phyloP scores from a whole-genome alignment of 64 coral and sea anemone species.

The Acropora tenuis region DNA sequence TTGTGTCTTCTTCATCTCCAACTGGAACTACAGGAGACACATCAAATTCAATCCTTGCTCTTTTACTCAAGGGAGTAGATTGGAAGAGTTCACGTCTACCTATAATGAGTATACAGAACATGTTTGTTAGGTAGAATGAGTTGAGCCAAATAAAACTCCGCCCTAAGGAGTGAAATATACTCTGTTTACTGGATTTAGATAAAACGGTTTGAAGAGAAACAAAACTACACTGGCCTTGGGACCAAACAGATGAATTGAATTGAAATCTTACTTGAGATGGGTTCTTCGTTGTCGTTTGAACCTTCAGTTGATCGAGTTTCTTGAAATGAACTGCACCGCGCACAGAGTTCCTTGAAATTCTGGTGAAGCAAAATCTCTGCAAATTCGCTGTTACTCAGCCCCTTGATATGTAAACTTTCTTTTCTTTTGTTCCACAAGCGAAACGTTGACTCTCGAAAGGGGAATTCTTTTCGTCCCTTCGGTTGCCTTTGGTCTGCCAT shows the following conservation, averaged over 20 bases:
- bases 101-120: not conserved
- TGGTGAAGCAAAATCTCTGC: slow-evolving; percentile 7
- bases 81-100: slow-evolving; percentile 32
- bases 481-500: slow-evolving; percentile 8
- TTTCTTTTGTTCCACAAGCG: not conserved
- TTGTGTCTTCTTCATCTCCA: slow-evolving; percentile 13
- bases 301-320: not conserved
- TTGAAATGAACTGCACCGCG: not conserved
- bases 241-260: not conserved
- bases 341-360: not conserved
- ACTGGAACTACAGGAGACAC: slow-evolving; percentile 16
- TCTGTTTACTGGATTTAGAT: no score
- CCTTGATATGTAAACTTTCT: slow-evolving; percentile 14
- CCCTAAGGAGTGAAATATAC: no score
- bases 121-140: not conserved
- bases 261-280: not conserved
- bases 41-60: slow-evolving; percentile 21
- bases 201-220: no score
- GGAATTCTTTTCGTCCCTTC: slow-evolving; percentile 3
- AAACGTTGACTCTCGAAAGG: slow-evolving; percentile 9
- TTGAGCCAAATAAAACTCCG: not conserved
- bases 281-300: not conserved
- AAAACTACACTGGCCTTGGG: no score
- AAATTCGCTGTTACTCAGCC: slow-evolving; percentile 29
- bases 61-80: slow-evolving; percentile 11